A percentile compares a stretch with the other conserved stretches of the same genome.
Evolutionary conservation across 92 coral and sea anemone genomes (phyloP).

Genomic region (Pocillopora grandis): DNA sequence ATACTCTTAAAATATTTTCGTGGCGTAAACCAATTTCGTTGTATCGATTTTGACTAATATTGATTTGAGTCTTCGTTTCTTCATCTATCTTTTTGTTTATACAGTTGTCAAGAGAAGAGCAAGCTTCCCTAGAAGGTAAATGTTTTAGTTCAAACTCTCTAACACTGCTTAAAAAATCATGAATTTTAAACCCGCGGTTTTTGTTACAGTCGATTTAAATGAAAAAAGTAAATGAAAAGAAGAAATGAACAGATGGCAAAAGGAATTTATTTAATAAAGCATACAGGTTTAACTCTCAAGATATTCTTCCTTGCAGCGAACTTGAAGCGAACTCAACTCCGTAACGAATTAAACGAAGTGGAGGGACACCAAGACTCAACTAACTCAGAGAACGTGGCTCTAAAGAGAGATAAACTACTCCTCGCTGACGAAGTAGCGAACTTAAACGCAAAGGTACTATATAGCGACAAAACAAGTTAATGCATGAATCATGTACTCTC

Average conservation of each 20-base stretch:
- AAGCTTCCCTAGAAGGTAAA: constrained; percentile 63
- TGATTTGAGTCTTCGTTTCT: neutral
- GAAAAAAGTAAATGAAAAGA: no score
- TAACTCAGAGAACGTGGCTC: constrained; percentile 74
- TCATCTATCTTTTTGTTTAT: neutral
- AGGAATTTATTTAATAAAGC: no score
- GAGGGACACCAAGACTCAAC: constrained; percentile 74
- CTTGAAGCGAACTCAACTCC: constrained; percentile 82
- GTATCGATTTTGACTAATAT: no score
- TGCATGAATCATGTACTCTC: no score
- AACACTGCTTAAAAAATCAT: neutral
- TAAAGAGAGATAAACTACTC: constrained; percentile 86
- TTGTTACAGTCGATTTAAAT: no score
- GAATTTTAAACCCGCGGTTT: no score
- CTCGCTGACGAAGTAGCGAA: constrained; percentile 87
- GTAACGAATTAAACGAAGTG: constrained; percentile 84
- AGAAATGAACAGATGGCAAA: no score
- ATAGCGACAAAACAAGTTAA: no score
- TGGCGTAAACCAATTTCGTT: no score
- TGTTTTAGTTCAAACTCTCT: no score
- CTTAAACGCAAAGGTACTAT: constrained; percentile 80
- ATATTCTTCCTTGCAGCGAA: constrained; percentile 49
- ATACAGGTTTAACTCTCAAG: no score
- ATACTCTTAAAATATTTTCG: no score
- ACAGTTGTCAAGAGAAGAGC: constrained; percentile 73